A percentile compares a stretch with the other conserved stretches of the same genome.
Evolutionary conservation across 2,113 vertebrate species (phyloP).

Genomic region (Nothoprocta perdicaria): DNA sequence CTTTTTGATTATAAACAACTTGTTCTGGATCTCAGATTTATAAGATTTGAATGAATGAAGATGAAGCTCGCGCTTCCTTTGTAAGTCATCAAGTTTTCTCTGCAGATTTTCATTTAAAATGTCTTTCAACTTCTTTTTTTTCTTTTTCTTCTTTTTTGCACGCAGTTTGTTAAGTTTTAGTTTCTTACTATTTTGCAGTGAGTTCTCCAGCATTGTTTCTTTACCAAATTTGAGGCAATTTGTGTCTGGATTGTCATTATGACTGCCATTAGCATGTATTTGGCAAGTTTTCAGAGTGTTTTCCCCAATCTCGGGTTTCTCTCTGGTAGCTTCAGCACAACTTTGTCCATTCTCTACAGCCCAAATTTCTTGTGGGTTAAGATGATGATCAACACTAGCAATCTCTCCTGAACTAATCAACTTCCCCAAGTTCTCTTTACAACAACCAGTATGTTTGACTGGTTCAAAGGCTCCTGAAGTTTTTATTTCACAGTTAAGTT

Average conservation of each 20-base stretch:
- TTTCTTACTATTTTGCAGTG: constrained; percentile 68
- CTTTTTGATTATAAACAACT: constrained; percentile 82
- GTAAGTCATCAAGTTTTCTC: constrained; percentile 78
- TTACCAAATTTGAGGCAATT: constrained; percentile 68
- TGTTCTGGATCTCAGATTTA: constrained; percentile 82
- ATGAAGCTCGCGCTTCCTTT: constrained; percentile 79
- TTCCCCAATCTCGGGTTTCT: constrained; percentile 71
- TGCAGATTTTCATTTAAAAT: constrained; percentile 78
- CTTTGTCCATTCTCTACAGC: constrained; percentile 76
- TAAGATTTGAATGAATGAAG: constrained; percentile 79
- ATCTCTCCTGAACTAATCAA: constrained; percentile 74
- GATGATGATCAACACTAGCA: constrained; percentile 61
- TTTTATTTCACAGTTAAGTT: constrained; percentile 72
- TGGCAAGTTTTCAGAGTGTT: constrained; percentile 78
- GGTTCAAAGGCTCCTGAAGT: constrained; percentile 68
- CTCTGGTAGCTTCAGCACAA: constrained; percentile 59
- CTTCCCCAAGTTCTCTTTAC: constrained; percentile 76
- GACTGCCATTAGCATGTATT: constrained; percentile 75
- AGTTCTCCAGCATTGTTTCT: constrained; percentile 66
- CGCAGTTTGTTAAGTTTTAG: constrained; percentile 74
- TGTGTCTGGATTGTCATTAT: constrained; percentile 67
- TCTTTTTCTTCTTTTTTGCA: constrained; percentile 89
- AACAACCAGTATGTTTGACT: constrained; percentile 68
- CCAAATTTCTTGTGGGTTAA: constrained; percentile 70
- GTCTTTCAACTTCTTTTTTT: constrained; percentile 88